A percentile compares a stretch with the other conserved stretches of the same genome.
Conservation (phyloP, 2,113 vertebrate genomes). For the Chiloscyllium plagiosum region DNA sequence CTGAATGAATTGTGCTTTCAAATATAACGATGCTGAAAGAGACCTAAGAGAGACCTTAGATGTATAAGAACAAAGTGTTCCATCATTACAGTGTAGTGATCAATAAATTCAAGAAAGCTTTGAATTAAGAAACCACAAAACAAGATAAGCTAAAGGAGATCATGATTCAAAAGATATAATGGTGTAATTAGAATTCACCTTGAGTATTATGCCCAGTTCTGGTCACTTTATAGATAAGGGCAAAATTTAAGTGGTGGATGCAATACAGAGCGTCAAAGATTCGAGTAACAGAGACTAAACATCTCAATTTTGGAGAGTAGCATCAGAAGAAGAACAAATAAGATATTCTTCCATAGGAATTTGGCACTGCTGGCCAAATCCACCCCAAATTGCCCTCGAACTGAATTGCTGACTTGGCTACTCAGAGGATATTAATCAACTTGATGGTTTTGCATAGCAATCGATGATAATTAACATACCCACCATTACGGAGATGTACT, state of each 20-base stretch:
- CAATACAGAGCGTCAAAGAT: background rate
- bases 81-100: background rate
- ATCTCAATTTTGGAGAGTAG: background rate
- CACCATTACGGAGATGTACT: too few species aligned
- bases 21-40: background rate
- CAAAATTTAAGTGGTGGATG: background rate
- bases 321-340: background rate
- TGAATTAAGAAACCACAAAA: background rate
- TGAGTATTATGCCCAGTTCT: background rate
- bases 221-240: background rate
- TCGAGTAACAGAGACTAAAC: background rate
- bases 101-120: background rate
- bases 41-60: background rate
- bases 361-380: too few species aligned
- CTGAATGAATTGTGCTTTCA: background rate
- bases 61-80: background rate
- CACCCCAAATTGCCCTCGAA: too few species aligned
- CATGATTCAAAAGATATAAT: background rate
- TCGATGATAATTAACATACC: too few species aligned
- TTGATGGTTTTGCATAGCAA: too few species aligned
- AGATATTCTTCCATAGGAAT: too few species aligned
- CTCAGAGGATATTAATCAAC: too few species aligned
- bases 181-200: background rate
- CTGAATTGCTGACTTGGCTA: too few species aligned
- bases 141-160: background rate